phyloP scores from a whole-genome alignment of 2,113 vertebrate species.

The Caretta caretta region DNA sequence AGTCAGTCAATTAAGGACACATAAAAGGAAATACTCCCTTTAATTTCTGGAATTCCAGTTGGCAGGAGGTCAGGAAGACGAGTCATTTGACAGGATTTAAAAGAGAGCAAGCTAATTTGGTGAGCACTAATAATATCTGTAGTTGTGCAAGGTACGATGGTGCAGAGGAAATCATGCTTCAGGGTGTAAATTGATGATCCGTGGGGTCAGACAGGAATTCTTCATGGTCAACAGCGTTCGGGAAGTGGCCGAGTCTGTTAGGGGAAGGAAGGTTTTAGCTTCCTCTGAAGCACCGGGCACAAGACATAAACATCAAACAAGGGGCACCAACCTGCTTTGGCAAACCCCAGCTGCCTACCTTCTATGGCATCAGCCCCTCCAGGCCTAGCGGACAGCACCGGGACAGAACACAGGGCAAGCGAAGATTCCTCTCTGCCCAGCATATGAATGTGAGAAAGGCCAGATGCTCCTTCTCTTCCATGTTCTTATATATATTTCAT shows the following conservation, averaged over 20 bases:
- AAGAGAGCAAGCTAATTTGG: not conserved
- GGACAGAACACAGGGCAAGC: not conserved
- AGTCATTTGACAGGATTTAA: not conserved
- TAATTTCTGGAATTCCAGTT: not conserved
- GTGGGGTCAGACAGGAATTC: not conserved
- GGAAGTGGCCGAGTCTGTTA: rapidly evolving
- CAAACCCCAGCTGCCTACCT: rapidly evolving
- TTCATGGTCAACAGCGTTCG: rapidly evolving
- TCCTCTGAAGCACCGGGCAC: not conserved
- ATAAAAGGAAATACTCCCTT: not conserved
- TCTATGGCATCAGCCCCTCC: rapidly evolving
- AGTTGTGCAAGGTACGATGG: not conserved
- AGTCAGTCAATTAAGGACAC: not conserved
- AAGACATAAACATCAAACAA: rapidly evolving
- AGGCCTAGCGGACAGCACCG: not conserved
- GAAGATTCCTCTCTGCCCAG: not conserved
- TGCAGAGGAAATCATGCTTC: not conserved
- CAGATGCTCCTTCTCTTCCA: not conserved
- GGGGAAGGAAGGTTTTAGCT: not conserved
- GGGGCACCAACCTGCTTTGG: not conserved
- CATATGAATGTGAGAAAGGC: not conserved
- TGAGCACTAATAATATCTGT: not conserved
- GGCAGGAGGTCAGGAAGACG: not conserved
- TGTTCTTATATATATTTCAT: not conserved
- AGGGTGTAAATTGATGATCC: not conserved